phyloP scores from a whole-genome alignment of 1,140 invertebrate species.

The Drosophila equinoxialis region DNA sequence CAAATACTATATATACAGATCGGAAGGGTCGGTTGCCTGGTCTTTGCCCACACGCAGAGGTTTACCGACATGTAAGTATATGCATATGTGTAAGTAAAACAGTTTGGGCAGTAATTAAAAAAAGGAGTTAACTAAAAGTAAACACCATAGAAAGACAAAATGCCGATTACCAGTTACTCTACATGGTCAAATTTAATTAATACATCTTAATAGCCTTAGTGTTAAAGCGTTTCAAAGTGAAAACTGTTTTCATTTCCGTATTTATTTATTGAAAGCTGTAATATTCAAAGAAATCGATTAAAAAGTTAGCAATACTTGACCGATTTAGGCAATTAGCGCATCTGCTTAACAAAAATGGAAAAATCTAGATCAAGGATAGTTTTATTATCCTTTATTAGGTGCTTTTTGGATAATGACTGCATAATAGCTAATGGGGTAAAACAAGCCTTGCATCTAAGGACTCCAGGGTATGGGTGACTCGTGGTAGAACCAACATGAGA shows the following conservation, averaged over 20 bases:
- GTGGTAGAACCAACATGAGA: constrained; percentile 7
- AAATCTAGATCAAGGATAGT: no score
- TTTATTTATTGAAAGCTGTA: no score
- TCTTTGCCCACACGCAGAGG: no score
- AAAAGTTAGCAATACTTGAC: no score
- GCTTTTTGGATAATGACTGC: no score
- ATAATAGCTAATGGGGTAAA: constrained; percentile 3
- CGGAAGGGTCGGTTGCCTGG: constrained; percentile 23
- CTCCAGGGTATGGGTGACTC: not conserved
- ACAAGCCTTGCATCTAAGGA: constrained; percentile 22
- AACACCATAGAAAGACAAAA: not conserved
- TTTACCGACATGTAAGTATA: constrained; percentile 30
- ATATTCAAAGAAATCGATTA: no score
- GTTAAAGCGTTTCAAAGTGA: no score
- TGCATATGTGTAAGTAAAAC: constrained; percentile 40
- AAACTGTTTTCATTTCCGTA: no score
- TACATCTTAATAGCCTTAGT: no score
- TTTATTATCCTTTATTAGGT: no score
- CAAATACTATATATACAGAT: constrained; percentile 15
- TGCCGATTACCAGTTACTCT: not conserved
- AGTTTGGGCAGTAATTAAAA: constrained; percentile 50
- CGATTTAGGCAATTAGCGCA: no score
- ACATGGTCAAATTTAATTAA: not conserved
- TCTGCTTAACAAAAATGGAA: no score
- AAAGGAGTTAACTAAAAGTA: not conserved